Evolutionary conservation across 2,113 vertebrate species (phyloP).

Genomic region (Sinocyclocheilus maitianheensis): DNA sequence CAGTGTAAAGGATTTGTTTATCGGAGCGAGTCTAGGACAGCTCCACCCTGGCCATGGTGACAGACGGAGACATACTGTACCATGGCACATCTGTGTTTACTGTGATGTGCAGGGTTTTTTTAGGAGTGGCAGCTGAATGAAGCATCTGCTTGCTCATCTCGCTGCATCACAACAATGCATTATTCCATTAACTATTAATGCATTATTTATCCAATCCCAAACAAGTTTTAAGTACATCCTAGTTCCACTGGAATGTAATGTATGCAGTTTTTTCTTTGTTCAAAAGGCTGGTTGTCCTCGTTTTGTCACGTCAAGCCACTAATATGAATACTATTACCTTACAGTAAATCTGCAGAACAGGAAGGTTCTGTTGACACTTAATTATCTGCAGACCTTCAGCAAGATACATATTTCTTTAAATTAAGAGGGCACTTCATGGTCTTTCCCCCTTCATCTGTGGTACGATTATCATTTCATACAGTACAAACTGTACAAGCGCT

Average conservation of each 20-base stretch:
- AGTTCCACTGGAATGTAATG: neutral
- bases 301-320: slow-evolving; percentile 12
- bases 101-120: slow-evolving; percentile 27
- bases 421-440: slow-evolving; percentile 6
- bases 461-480: neutral
- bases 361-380: neutral
- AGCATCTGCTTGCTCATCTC: slow-evolving; percentile 30
- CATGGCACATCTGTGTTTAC: slow-evolving; percentile 37
- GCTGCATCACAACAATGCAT: slow-evolving; percentile 18
- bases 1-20: slow-evolving; percentile 30
- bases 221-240: neutral
- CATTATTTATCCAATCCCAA: neutral
- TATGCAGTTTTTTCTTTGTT: neutral
- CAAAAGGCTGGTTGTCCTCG: neutral
- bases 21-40: slow-evolving; percentile 42
- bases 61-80: slow-evolving; percentile 41
- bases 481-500: slow-evolving; percentile 26
- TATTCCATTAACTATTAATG: neutral
- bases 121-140: slow-evolving; percentile 10
- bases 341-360: neutral
- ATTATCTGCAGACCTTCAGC: slow-evolving; percentile 23
- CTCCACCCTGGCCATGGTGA: slow-evolving; percentile 39
- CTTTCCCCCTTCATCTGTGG: neutral
- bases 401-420: slow-evolving; percentile 8
- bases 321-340: slow-evolving; percentile 9